phyloP scores from a whole-genome alignment of 2,888 invertebrate genomes.

The Galerucella nymphaeae region DNA sequence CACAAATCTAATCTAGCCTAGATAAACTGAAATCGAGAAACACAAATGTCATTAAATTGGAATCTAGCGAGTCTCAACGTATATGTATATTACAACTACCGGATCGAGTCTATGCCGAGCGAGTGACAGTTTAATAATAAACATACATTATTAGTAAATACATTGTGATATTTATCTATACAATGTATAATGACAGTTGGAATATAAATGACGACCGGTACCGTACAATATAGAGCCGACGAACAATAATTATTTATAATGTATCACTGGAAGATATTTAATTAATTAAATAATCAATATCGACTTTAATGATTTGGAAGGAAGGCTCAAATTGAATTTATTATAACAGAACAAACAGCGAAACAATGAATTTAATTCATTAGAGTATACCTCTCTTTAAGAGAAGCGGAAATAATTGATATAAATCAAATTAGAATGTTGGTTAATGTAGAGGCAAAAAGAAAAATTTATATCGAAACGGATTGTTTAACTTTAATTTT shows the following conservation, averaged over 20 bases:
- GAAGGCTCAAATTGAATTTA: constrained; percentile 41
- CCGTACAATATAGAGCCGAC: constrained; percentile 13
- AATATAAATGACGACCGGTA: constrained; percentile 18
- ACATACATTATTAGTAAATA: constrained; percentile 29
- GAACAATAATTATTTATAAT: constrained; percentile 46
- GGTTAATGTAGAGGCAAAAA: constrained; percentile 19
- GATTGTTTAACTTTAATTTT: constrained; percentile 13
- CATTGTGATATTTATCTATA: constrained; percentile 16
- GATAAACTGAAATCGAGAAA: background rate
- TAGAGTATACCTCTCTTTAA: constrained; percentile 25
- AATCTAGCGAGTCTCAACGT: background rate
- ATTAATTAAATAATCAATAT: constrained; percentile 48
- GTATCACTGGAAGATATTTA: constrained; percentile 45
- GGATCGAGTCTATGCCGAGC: background rate
- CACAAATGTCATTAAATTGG: background rate
- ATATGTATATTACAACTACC: background rate
- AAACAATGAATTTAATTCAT: constrained; percentile 35
- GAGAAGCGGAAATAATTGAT: constrained; percentile 37
- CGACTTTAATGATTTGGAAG: constrained; percentile 45
- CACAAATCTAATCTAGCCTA: too few species aligned
- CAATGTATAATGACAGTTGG: constrained; percentile 5
- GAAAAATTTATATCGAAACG: constrained; percentile 24
- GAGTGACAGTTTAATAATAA: constrained; percentile 25
- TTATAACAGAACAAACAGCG: constrained; percentile 24
- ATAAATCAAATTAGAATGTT: constrained; percentile 41